Evolutionary conservation across 2,113 vertebrate species (phyloP), one percentile per base, ranked within the genome.

Genomic region (Corythornis madagascariensis): DNA sequence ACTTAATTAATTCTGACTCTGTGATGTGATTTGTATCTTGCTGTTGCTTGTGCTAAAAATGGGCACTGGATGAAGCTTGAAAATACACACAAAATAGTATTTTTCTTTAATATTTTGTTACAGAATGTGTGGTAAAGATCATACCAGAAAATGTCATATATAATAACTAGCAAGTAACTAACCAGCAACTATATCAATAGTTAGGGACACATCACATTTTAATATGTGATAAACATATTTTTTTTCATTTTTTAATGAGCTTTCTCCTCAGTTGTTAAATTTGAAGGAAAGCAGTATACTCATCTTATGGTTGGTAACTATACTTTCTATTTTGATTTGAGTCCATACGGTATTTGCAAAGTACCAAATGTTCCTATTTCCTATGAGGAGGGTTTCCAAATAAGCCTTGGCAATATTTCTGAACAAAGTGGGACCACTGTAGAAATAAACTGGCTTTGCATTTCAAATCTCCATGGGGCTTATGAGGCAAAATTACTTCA

Each of bases 371-470:
- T 83, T 92, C 70, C 35, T 69, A 19, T 92, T 92, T 86, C 83
- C 82, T 73, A 12, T 90, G 77, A 73, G 80, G 81, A 90, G 71
- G 20, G 78, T 93, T 97, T 97, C 92, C 82, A 95, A 78, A 80
- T 93, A 94, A 97, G 95, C 92, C 90, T 94, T 95, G 91, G 91
- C 90, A 96, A 86, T 67, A 80, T 86, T 91, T 94, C 81, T 91
- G 73, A 78, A 78, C 63, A 86, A 94, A 95, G 35, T 67, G 71
- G 79, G 66, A 94, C 90, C 83, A 78, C 63, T 83, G 72, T 40
- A 89, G 89, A 96, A 97, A 97, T 96, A 97, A 97, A 97, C 94
- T 93, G 90, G 91, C 72, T 97, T 96, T 86, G 83, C 63, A 6
- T 96, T 74, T 93, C 75, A 95, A 83, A 91, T 92, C 91, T 96